phyloP scores from a whole-genome alignment of 2,113 vertebrate species.

The human region GRCh38 chr17:69321501-69322000 shows the following conservation, averaged over 20 bases:
- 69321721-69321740: background rate
- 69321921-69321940: background rate
- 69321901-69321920: background rate
- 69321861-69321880: background rate
- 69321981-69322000: background rate
- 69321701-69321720: background rate
- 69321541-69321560: background rate
- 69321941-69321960: constrained; percentile 6
- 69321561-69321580: background rate
- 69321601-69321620: background rate
- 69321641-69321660: background rate
- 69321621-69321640: background rate
- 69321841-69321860: background rate
- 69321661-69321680: background rate
- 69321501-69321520: background rate
- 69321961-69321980: background rate
- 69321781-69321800: background rate
- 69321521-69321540: background rate
- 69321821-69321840: background rate
- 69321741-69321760: background rate
- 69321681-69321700: background rate
- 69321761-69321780: background rate
- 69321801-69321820: background rate
- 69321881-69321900: background rate
- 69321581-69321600: background rate